Evolutionary conservation across 2,888 invertebrate genomes (phyloP).

Genomic region (Perithous albicinctus): DNA sequence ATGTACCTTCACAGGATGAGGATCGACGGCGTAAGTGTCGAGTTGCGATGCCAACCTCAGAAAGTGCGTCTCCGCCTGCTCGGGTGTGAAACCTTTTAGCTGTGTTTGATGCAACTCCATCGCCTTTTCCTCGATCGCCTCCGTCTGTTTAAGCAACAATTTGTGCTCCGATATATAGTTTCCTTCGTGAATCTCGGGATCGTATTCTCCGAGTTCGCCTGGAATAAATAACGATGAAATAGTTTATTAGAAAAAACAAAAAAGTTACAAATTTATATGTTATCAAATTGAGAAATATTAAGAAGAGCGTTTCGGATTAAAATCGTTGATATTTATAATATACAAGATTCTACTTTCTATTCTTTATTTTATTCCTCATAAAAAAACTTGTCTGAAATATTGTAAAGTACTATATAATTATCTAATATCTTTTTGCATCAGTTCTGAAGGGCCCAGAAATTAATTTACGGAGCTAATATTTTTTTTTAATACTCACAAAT

Average conservation of each 20-base stretch:
- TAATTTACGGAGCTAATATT: no score
- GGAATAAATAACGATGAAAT: conserved; percentile 36
- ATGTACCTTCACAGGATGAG: conserved; percentile 97
- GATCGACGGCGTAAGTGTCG: conserved; percentile 99
- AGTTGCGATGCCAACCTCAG: conserved; percentile 95
- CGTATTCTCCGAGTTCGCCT: conserved; percentile 98
- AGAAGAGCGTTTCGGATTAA: no score
- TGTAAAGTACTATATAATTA: no score
- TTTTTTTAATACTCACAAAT: no score
- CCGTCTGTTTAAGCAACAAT: conserved; percentile 96
- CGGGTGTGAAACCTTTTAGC: conserved; percentile 93
- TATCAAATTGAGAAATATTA: no score
- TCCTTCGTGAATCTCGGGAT: conserved; percentile 93
- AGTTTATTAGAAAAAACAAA: background rate
- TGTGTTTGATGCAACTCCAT: conserved; percentile 96
- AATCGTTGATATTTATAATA: no score
- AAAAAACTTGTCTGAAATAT: no score
- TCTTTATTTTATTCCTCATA: no score
- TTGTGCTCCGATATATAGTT: conserved; percentile 97
- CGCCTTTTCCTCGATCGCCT: conserved; percentile 96
- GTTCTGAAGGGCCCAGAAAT: no score
- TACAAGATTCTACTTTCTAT: no score
- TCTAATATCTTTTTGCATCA: no score
- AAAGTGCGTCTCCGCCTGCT: conserved; percentile 95
- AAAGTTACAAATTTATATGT: background rate